Evolutionary conservation across 2,888 invertebrate species (phyloP).

Genomic region (Lordiphosa andalusiaca): DNA sequence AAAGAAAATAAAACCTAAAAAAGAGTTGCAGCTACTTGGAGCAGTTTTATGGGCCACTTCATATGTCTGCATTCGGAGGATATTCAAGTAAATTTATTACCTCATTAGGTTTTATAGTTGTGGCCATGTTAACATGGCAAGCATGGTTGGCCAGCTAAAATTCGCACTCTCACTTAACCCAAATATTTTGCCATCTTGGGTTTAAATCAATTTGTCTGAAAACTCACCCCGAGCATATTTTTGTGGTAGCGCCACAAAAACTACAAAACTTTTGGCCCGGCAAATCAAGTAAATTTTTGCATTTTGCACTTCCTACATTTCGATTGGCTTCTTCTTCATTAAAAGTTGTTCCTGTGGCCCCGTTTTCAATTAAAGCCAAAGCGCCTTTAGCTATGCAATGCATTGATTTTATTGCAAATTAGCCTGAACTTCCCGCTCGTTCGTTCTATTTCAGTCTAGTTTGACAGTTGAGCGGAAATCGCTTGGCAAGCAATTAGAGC

Average conservation of each 20-base stretch:
- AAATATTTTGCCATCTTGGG: constrained; percentile 29
- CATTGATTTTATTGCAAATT: constrained; percentile 68
- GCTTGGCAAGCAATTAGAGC: constrained; percentile 58
- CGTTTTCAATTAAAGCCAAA: constrained; percentile 56
- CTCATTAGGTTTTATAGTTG: constrained; percentile 69
- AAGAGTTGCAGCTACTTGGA: constrained; percentile 62
- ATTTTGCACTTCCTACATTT: constrained; percentile 37
- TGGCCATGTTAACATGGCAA: constrained; percentile 27
- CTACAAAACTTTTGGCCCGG: background rate
- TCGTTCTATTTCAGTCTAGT: background rate
- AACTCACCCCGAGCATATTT: constrained; percentile 1
- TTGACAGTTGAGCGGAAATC: constrained; percentile 47
- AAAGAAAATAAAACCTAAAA: constrained; percentile 18
- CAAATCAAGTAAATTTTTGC: constrained; percentile 55
- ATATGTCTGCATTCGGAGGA: constrained; percentile 40
- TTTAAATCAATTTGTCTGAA: constrained; percentile 3
- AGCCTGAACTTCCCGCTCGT: constrained; percentile 15
- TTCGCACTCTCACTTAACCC: constrained; percentile 62
- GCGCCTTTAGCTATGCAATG: constrained; percentile 45
- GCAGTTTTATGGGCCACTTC: constrained; percentile 53
- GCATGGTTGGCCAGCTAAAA: constrained; percentile 8
- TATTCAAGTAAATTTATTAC: constrained; percentile 59
- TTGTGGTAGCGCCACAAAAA: background rate
- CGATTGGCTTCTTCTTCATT: constrained; percentile 43
- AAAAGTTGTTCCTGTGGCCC: constrained; percentile 60